A percentile compares a stretch with the other conserved stretches of the same genome.
Conservation (phyloP, 2,797 vertebrate species). For the Hipposideros larvatus region DNA sequence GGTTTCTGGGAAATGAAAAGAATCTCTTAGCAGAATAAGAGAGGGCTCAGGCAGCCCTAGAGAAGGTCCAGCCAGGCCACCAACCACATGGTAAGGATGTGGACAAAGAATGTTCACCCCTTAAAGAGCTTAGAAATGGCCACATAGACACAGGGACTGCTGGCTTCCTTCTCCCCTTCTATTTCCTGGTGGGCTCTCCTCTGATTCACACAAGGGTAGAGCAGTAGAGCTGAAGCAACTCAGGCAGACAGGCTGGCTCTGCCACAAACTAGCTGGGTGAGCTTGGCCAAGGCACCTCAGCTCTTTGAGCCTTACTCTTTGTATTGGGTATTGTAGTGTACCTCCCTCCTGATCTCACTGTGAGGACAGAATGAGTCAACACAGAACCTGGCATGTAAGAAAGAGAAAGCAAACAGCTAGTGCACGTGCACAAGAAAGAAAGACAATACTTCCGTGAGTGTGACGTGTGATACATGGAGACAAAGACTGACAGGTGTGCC, state of each 20-base stretch:
- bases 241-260: background rate
- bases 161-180: background rate
- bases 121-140: background rate
- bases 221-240: background rate
- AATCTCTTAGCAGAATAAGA: background rate
- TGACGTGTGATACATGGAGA: background rate
- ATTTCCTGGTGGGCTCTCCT: background rate
- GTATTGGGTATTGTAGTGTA: background rate
- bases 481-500: background rate
- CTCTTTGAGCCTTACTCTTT: background rate
- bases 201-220: background rate
- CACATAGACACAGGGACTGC: background rate
- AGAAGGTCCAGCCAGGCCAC: background rate
- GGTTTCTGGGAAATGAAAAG: background rate
- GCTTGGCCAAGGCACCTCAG: background rate
- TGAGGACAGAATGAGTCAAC: background rate
- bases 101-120: background rate
- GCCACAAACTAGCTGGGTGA: background rate
- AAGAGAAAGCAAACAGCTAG: background rate
- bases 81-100: background rate
- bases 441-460: background rate
- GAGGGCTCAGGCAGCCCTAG: background rate
- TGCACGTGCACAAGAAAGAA: background rate
- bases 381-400: background rate
- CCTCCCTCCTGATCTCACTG: background rate